Percentiles rank a stretch among this genome's conserved stretches.
Evolutionary conservation across 2,113 vertebrate species (phyloP).

Genomic region (Chaenocephalus aceratus): DNA sequence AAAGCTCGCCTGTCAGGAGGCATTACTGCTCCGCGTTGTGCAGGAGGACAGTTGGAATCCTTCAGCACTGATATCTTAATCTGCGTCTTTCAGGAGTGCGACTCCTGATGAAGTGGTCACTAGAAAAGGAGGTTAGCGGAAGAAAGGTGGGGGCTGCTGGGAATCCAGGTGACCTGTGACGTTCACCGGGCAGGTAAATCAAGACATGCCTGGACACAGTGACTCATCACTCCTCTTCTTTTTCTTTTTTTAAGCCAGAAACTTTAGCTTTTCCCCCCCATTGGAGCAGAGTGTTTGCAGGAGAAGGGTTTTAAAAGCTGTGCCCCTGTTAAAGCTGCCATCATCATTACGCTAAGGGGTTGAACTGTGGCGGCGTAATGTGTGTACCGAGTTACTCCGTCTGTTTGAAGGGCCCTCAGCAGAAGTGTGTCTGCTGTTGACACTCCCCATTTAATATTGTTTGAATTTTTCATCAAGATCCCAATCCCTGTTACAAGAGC

Average conservation of each 20-base stretch:
- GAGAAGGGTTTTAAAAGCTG: slow-evolving; percentile 81
- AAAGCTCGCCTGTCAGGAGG: slow-evolving; percentile 83
- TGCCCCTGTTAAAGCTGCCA: slow-evolving; percentile 85
- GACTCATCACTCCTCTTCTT: slow-evolving; percentile 33
- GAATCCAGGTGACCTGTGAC: slow-evolving; percentile 78
- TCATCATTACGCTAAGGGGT: slow-evolving; percentile 84
- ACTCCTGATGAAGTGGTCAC: slow-evolving; percentile 78
- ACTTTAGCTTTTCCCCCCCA: slow-evolving; percentile 23
- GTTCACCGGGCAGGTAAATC: slow-evolving; percentile 63
- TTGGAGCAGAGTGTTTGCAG: slow-evolving; percentile 67
- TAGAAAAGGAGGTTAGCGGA: slow-evolving; percentile 6
- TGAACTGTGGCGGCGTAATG: slow-evolving; percentile 86
- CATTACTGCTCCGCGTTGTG: slow-evolving; percentile 71
- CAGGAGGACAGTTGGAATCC: slow-evolving; percentile 76
- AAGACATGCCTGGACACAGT: slow-evolving; percentile 75
- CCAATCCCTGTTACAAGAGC: slow-evolving; percentile 82
- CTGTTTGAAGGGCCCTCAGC: slow-evolving; percentile 95
- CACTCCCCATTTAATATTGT: slow-evolving; percentile 95
- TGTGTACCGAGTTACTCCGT: slow-evolving; percentile 93
- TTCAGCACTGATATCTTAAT: slow-evolving; percentile 79
- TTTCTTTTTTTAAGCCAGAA: slow-evolving; percentile 28
- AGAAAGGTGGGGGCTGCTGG: neutral
- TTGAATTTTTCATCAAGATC: slow-evolving; percentile 94
- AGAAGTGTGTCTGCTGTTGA: slow-evolving; percentile 92
- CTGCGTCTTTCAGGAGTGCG: slow-evolving; percentile 75